These are phyloP conservation scores for Epizoanthus fatuus DNA, from an alignment of 92 coral and sea anemone species.

Conservation along the genomic window DNA sequence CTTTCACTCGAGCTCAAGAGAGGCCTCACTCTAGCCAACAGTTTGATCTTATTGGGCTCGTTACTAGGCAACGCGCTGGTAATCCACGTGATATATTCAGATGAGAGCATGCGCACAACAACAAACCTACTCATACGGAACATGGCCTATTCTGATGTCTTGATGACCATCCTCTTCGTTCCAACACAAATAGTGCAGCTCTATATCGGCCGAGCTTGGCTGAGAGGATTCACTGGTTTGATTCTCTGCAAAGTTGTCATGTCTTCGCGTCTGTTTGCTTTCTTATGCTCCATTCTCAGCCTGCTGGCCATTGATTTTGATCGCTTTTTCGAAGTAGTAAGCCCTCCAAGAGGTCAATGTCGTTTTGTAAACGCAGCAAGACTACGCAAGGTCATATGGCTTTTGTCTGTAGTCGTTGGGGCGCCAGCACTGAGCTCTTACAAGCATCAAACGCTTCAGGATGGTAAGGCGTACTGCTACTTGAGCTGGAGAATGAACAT, in stretches of 20 bases:
- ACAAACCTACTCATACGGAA: slow-evolving; percentile 2
- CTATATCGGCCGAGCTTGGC: slow-evolving; percentile 50
- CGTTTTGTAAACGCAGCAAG: slow-evolving; percentile 3
- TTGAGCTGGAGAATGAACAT: slow-evolving; percentile 6
- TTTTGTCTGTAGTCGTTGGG: slow-evolving; percentile 25
- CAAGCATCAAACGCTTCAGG: slow-evolving; percentile 14
- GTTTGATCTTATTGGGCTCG: not conserved
- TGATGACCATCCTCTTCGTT: slow-evolving; percentile 5
- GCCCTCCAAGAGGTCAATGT: slow-evolving; percentile 14
- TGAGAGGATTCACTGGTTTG: slow-evolving; percentile 38
- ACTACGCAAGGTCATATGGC: slow-evolving; percentile 31
- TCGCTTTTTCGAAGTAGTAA: slow-evolving; percentile 33
- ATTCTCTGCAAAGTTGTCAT: slow-evolving; percentile 52
- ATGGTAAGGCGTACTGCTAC: slow-evolving; percentile 32
- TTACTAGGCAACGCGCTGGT: slow-evolving; percentile 14
- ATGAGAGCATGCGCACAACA: slow-evolving; percentile 1
- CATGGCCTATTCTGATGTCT: not conserved
- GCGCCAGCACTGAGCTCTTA: slow-evolving; percentile 33
- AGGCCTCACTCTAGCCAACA: not conserved
- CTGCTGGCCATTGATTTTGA: slow-evolving; percentile 61
- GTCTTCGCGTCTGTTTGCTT: slow-evolving; percentile 52
- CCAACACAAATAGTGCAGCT: slow-evolving; percentile 33
- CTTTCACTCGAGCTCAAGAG: not conserved
- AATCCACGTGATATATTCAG: not conserved
- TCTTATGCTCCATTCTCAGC: slow-evolving; percentile 53